Conservation (phyloP, 2,888 invertebrate species). For the Tenodera sinensis region DNA sequence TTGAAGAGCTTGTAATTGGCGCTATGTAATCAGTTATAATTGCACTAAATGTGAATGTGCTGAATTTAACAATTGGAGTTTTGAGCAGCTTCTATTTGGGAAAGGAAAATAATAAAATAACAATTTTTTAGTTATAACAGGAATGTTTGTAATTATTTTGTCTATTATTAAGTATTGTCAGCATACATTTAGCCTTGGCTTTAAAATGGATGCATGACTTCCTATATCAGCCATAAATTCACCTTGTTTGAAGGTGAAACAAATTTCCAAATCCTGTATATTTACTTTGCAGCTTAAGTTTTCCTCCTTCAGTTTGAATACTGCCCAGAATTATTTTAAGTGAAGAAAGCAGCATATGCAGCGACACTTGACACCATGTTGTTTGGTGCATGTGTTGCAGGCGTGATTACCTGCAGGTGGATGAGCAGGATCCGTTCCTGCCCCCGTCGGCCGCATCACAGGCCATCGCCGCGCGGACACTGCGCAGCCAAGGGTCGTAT, state of each 20-base stretch:
- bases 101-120: no score
- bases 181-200: no score
- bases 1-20: no score
- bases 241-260: background rate
- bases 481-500: constrained; percentile 70
- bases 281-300: background rate
- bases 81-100: no score
- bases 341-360: background rate
- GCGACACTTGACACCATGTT: background rate
- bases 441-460: constrained; percentile 55
- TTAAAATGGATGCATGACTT: no score
- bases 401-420: constrained; percentile 75
- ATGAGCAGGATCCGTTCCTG: constrained; percentile 79
- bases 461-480: constrained; percentile 59
- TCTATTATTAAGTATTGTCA: background rate
- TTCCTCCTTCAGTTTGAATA: background rate
- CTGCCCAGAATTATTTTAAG: background rate
- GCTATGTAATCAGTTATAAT: no score
- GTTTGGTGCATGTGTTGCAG: constrained; percentile 48
- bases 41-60: no score
- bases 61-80: no score
- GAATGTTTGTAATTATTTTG: background rate
- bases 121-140: background rate
- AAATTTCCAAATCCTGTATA: background rate
- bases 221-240: no score